Evolutionary conservation across 2,888 invertebrate genomes (phyloP), one percentile per base, ranked within the genome.

Genomic region (Stenotaenia linearis): DNA sequence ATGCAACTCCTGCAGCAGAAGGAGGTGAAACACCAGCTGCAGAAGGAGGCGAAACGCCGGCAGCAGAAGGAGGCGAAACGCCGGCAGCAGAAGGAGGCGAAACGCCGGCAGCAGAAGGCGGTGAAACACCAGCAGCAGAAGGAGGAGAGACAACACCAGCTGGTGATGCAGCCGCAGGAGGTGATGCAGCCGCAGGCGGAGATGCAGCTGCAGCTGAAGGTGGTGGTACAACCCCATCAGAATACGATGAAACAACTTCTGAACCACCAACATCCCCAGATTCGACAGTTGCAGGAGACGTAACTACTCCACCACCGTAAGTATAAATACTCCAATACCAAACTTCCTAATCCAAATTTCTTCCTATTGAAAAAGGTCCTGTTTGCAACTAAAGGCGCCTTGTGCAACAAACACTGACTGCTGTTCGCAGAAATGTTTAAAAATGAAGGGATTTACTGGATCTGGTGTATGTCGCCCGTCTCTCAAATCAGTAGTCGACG

Each of bases 71-170:
- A 45, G 40, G 81, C 21, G 81, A 83, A 78, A 75, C 74, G 18
- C 82, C 84, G 9, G 86, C 86, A 40, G 86, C 86, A 1, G 85
- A 86, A 78, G 85, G 86, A 82, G 85, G 85, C 0, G 86, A 86
- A 9, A 78, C 69, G 40, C 78, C 77, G 61, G 78, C 79, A 10
- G 77, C 79, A 37, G 79, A 74, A 50, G 9, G 15, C 61, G 77
- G 78, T 74, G 23, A 78, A n/a, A 74, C 78, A 32, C 69, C 81
- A 45, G 61, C 80, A 0, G 74, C 30, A 9, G 50, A 81, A 45
- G 81, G 82, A 79, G 56, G 79, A n/a, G 80, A 79, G 50, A 74
- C 79, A 9, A 81, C 81, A 37, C 78, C 69, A 32, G 74, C 78
- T 40, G 75, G 56, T 74, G 77, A 80, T 9, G 25, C 80, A 28